phyloP scores from a whole-genome alignment of 2,113 vertebrate genomes.

The Delphinus delphis region DNA sequence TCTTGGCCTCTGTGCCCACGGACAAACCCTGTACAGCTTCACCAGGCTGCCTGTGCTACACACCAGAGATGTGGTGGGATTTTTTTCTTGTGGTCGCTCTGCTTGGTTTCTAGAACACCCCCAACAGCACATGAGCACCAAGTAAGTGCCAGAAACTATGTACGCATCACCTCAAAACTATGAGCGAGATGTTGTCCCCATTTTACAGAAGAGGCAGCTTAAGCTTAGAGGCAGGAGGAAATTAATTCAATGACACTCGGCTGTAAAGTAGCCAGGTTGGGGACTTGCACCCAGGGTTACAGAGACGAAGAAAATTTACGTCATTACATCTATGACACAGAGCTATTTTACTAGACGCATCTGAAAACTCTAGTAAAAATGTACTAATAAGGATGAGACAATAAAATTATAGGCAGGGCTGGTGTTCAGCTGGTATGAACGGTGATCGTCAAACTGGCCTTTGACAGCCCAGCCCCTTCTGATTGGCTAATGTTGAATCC shows the following conservation, averaged over 20 bases:
- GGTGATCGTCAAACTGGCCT: background rate
- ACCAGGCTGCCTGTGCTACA: background rate
- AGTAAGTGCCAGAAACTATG: background rate
- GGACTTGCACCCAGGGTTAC: background rate
- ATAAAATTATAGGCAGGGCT: background rate
- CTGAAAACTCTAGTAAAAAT: background rate
- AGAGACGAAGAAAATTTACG: background rate
- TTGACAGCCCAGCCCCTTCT: background rate
- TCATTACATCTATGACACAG: background rate
- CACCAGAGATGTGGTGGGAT: background rate
- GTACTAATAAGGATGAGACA: background rate
- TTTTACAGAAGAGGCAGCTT: background rate
- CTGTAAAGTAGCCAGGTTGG: background rate
- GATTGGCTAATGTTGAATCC: background rate
- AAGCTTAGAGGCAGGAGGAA: background rate
- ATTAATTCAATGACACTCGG: background rate
- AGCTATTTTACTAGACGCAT: background rate
- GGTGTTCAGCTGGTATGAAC: background rate
- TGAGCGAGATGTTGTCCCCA: background rate
- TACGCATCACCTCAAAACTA: background rate
- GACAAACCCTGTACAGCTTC: accelerated
- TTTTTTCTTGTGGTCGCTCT: background rate
- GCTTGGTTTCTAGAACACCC: background rate
- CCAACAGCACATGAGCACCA: background rate
- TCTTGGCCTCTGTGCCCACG: background rate